Evolutionary conservation across 2,797 vertebrate genomes (phyloP), one percentile per base, ranked within the genome.

Genomic region (Hybognathus amarus): DNA sequence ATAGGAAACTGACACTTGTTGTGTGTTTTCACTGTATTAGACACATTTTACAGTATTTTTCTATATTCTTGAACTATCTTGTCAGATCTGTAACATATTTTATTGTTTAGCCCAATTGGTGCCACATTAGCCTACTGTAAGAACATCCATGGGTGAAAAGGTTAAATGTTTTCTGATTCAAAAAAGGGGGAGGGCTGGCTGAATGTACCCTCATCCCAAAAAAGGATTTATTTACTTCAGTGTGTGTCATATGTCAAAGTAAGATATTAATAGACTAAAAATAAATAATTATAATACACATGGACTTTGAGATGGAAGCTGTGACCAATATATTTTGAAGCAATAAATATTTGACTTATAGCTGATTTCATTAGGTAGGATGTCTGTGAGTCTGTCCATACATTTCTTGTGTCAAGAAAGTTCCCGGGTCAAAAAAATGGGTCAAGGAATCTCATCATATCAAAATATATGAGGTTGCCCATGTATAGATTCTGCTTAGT

Each of bases 401-500:
- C 30, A 3, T 30, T 27, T 24, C n/a, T 47, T 4, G 18, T 24
- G 22, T 17, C 24, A 63, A 30, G 12, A 63, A 63, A 63, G 24
- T 13, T 63, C 2, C 30, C 17, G 12, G 45, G 4, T 45, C 0
- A 45, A 45, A 45, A 45, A 38, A 80, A 27, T 8, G 24, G 24
- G 24, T 15, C 13, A 63, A 17, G 12, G 30, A 63, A 63, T 13
- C 6, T 17, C 6, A 30, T 63, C 59, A 63, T 27, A 18, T 63
- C 59, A 63, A 6, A 30, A 61, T 61, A 30, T 63, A 27, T 30
- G 22, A 56, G 54, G 54, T 5, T 66, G 52, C 74, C 82, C 82
- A 77, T 77, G 52, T 77, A 59, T 69, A 69, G 74, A 59, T 24
- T 83, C 20, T 83, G 82, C 74, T 83, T 77, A 59, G 36, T 77